These are phyloP conservation scores for Stenichneumon culpator DNA, from an alignment of 2,888 invertebrate species.

Conservation along the genomic window DNA sequence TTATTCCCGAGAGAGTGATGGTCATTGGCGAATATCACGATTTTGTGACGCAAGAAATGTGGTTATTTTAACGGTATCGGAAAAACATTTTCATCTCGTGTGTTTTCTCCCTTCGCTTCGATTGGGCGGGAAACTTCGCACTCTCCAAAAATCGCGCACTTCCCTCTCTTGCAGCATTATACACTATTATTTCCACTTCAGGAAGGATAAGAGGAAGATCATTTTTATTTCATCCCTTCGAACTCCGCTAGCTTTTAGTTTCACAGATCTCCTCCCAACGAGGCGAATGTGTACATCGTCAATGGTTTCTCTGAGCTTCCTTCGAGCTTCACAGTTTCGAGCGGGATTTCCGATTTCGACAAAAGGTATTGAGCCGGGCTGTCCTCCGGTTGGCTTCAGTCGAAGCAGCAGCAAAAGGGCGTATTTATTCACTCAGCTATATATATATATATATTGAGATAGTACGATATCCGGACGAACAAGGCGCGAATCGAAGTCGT, in stretches of 20 bases:
- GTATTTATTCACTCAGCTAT: slow-evolving; percentile 49
- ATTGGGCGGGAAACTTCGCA: too few species aligned
- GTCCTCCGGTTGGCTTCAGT: slow-evolving; percentile 11
- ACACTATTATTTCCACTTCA: not conserved
- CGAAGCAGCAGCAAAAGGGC: slow-evolving; percentile 28
- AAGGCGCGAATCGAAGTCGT: slow-evolving; percentile 52
- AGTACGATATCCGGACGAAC: slow-evolving; percentile 24
- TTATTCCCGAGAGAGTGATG: too few species aligned
- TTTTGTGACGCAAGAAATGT: too few species aligned
- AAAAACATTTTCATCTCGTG: too few species aligned
- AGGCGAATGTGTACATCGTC: not conserved
- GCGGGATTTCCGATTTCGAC: slow-evolving; percentile 34
- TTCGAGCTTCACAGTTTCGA: slow-evolving; percentile 4
- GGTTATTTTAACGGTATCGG: too few species aligned
- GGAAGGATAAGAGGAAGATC: not conserved
- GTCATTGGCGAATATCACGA: too few species aligned
- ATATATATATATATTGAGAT: not conserved
- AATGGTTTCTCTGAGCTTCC: slow-evolving; percentile 13
- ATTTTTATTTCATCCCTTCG: not conserved
- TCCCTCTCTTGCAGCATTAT: too few species aligned
- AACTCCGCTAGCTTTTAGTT: not conserved
- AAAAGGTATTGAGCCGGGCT: slow-evolving; percentile 40
- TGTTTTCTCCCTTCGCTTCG: too few species aligned
- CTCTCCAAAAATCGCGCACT: too few species aligned
- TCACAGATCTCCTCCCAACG: not conserved